A percentile compares a stretch with the other conserved stretches of the same genome.
Conservation (phyloP, 2,888 invertebrate species). For the Ariolimax columbianus region DNA sequence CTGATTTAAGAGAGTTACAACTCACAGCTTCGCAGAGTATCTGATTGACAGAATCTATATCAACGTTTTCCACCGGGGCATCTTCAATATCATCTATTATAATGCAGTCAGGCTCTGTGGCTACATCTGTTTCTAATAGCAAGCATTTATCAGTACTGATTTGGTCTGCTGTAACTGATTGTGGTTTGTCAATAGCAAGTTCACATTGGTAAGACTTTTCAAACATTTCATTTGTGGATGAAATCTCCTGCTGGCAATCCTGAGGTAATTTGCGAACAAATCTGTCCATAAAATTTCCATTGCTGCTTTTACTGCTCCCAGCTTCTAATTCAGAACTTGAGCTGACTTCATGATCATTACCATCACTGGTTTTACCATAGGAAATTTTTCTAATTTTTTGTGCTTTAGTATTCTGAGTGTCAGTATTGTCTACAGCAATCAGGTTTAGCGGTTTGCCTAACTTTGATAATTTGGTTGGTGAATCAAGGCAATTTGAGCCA, state of each 20-base stretch:
- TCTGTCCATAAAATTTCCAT: slow-evolving; percentile 58
- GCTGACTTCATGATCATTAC: slow-evolving; percentile 71
- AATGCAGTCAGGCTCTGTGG: slow-evolving; percentile 1
- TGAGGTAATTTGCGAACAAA: slow-evolving; percentile 60
- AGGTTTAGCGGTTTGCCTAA: slow-evolving; percentile 58
- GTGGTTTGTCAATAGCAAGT: slow-evolving; percentile 2
- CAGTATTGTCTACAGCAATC: slow-evolving; percentile 55
- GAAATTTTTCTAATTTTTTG: slow-evolving; percentile 55
- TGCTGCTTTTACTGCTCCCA: slow-evolving; percentile 36
- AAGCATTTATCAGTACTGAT: not conserved
- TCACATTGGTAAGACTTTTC: slow-evolving; percentile 62
- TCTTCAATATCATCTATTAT: slow-evolving; percentile 37
- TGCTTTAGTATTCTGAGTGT: slow-evolving; percentile 54
- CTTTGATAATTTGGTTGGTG: slow-evolving; percentile 52
- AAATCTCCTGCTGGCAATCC: slow-evolving; percentile 61
- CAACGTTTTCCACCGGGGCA: slow-evolving; percentile 28
- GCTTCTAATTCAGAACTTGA: slow-evolving; percentile 72
- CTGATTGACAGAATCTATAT: not conserved
- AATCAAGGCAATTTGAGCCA: slow-evolving; percentile 26
- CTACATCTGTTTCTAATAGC: not conserved
- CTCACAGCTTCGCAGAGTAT: not conserved
- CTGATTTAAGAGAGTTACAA: not conserved
- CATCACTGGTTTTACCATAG: slow-evolving; percentile 39
- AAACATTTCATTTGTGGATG: slow-evolving; percentile 66
- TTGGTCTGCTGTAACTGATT: slow-evolving; percentile 22